These are phyloP conservation scores for Dexiosoma caninum DNA, from an alignment of 2,888 invertebrate genomes.

Conservation along the genomic window DNA sequence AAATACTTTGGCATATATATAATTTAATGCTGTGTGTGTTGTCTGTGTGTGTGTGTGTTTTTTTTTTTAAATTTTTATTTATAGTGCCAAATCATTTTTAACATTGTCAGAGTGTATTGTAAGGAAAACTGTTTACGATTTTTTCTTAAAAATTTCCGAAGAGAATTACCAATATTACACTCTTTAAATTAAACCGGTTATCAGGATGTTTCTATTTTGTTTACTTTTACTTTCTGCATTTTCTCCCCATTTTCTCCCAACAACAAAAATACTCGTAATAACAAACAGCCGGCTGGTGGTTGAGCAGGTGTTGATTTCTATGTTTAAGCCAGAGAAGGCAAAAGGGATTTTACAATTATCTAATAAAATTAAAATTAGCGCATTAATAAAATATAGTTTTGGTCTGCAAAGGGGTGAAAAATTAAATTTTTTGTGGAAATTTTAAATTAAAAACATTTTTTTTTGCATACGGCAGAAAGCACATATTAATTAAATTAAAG, in stretches of 20 bases:
- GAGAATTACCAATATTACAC: neutral
- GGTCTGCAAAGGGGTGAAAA: no score
- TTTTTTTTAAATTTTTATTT: no score
- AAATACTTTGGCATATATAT: no score
- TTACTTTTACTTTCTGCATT: conserved; percentile 47
- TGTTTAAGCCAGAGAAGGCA: neutral
- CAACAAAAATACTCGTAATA: no score
- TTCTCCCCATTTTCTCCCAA: neutral
- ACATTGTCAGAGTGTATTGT: neutral
- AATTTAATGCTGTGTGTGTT: no score
- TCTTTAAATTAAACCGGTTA: conserved; percentile 41
- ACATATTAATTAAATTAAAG: no score
- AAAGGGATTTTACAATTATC: neutral
- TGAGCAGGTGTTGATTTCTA: conserved; percentile 43
- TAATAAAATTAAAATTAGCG: no score
- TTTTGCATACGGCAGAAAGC: no score
- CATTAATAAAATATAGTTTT: no score
- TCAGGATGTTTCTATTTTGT: conserved; percentile 41
- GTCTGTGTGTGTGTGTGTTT: no score
- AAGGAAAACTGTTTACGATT: neutral
- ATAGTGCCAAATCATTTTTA: conserved; percentile 11
- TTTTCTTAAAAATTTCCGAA: neutral
- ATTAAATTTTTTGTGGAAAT: no score
- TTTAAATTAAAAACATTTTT: no score
- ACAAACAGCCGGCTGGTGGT: conserved; percentile 2